phyloP scores from a whole-genome alignment of 2,113 vertebrate genomes.

The Oenanthe oenanthe region DNA sequence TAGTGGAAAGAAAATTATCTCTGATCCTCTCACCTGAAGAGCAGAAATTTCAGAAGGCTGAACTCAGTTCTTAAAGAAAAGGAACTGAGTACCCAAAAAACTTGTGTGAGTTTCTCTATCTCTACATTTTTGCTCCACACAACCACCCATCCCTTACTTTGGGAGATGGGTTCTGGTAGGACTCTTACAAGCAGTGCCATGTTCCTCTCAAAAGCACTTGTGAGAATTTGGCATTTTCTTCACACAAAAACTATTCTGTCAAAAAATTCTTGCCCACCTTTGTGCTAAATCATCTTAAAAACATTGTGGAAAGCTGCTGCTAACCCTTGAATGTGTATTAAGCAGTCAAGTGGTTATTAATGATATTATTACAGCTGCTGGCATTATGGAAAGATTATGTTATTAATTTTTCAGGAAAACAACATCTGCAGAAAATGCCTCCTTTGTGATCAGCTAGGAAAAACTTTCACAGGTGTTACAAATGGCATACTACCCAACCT shows the following conservation, averaged over 20 bases:
- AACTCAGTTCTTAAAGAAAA: neutral
- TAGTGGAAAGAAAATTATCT: neutral
- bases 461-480: slow-evolving; percentile 35
- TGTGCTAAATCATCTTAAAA: neutral
- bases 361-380: slow-evolving; percentile 56
- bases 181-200: fast-evolving
- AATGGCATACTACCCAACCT: neutral
- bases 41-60: neutral
- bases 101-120: fast-evolving
- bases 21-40: neutral
- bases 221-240: neutral
- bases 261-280: neutral
- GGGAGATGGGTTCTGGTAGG: neutral
- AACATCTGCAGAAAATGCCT: slow-evolving; percentile 26
- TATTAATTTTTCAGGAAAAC: slow-evolving; percentile 36
- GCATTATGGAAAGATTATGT: slow-evolving; percentile 2
- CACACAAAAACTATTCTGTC: neutral
- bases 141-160: fast-evolving
- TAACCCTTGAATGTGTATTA: neutral
- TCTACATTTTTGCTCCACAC: neutral
- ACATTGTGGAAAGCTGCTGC: neutral
- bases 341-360: slow-evolving; percentile 17
- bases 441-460: slow-evolving; percentile 28
- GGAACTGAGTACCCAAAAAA: fast-evolving
- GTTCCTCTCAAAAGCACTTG: neutral